Conservation (phyloP, 2,797 vertebrate genomes). For the Amphiprion clarkii region DNA sequence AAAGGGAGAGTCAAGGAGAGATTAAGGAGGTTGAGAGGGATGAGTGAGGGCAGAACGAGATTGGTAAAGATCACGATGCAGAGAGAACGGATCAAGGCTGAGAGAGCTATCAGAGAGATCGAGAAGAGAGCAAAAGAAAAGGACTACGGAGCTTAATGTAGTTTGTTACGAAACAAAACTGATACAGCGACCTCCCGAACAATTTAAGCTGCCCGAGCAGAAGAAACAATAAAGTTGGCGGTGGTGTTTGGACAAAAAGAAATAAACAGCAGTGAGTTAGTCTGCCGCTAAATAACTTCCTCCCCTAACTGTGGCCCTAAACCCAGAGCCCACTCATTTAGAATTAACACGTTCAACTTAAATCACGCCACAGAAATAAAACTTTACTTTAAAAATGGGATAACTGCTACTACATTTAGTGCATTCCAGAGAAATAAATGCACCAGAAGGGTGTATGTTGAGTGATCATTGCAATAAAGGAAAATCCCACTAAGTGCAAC, state of each 20-base stretch:
- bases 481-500: too few relatives aligned
- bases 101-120: constrained; percentile 36
- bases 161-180: constrained; percentile 15
- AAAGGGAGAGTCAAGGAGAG: constrained; percentile 40
- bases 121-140: constrained; percentile 38
- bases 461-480: too few relatives aligned
- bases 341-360: background rate
- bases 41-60: constrained; percentile 35
- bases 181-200: constrained; percentile 2
- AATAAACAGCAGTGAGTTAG: background rate
- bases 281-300: background rate
- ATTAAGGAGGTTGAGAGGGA: constrained; percentile 34
- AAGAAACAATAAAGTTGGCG: background rate
- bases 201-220: background rate
- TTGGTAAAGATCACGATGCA: constrained; percentile 47
- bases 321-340: fast-evolving
- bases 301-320: background rate
- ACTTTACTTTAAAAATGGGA: background rate
- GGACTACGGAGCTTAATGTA: constrained; percentile 39
- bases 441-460: background rate
- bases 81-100: constrained; percentile 39
- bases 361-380: background rate
- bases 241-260: background rate
- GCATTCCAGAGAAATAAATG: background rate
- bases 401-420: background rate